Base-by-base conservation (phyloP, 2,888 invertebrate genomes). In the Dromius quadrimaculatus region DNA sequence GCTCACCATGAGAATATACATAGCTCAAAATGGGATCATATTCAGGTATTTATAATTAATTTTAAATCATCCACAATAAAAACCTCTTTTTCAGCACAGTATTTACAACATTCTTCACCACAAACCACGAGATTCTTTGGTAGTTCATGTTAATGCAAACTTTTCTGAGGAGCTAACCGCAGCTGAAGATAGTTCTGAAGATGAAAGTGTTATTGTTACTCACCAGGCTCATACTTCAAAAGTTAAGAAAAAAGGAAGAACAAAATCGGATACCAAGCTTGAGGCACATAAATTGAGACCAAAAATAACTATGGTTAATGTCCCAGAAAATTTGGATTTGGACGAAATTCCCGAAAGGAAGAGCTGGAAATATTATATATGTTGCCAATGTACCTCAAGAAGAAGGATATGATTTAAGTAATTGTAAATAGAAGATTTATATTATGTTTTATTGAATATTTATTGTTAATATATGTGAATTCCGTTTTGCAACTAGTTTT, bases 81-180 rank as follows among this genome's bases (percentile, higher is more conserved):
- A 47, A 13, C 2, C 6, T 17, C 8, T 15, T 32, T 59, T 59
- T 8, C 15, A 62, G 62, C 38, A 62, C 38, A 59, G 20, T 41
- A 9, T 62, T 41, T 41, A 13, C 23, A 62, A 6, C n/a, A 23
- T 62, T 6, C 9, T 38, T 3, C 62, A 38, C 13, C 38, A 41
- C 8, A 23, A 11, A 13, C 15, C 11, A 59, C 22, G 22, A 41
- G 41, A 38, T 23, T 38, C 62, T 1, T 20, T 22, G 23, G 23
- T 62, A 11, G 62, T 62, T 8, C 62, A 62, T 23, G n/a, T 41
- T 1, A 62, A 62, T 13, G 62, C 38, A 62, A 41, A 62, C 8
- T 38, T 62, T 41, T 23, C 38, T 15, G 41, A 62, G 20, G 36
- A 59, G 36, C n/a, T 59, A 11, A 38, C 34, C 1, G 20, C 36